Evolutionary conservation across 2,113 vertebrate species (phyloP).

Genomic region (Thunnus maccoyii): DNA sequence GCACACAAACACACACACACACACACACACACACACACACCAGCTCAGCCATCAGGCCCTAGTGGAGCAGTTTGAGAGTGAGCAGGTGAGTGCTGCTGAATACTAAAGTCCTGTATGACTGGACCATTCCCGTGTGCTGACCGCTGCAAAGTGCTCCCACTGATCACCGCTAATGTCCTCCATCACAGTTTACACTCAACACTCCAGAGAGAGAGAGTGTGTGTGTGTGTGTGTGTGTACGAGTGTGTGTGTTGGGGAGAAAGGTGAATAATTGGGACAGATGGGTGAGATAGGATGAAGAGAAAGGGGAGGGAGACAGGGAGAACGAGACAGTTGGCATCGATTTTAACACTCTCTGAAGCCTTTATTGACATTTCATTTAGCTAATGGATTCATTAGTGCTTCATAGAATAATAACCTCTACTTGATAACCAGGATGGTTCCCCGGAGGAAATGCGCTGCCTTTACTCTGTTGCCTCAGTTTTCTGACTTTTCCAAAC

Average conservation of each 20-base stretch:
- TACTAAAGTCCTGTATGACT: constrained; percentile 75
- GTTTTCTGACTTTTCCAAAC: constrained; percentile 56
- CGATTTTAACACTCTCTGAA: constrained; percentile 75
- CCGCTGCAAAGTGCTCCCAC: constrained; percentile 80
- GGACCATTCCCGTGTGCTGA: constrained; percentile 74
- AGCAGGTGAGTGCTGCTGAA: constrained; percentile 81
- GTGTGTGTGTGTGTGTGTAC: constrained; percentile 21
- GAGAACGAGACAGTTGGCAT: constrained; percentile 70
- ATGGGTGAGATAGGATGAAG: constrained; percentile 70
- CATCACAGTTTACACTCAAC: constrained; percentile 75
- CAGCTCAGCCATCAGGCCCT: constrained; percentile 45
- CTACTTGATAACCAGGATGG: constrained; percentile 73
- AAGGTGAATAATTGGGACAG: constrained; percentile 74
- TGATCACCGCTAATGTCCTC: constrained; percentile 83
- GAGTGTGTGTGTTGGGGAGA: constrained; percentile 35
- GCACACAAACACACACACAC: constrained; percentile 25
- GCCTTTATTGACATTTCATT: constrained; percentile 83
- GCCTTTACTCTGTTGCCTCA: constrained; percentile 36
- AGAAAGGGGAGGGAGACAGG: constrained; percentile 45
- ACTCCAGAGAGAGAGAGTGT: constrained; percentile 43
- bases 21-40: constrained; percentile 34
- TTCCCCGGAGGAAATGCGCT: constrained; percentile 46
- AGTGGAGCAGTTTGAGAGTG: constrained; percentile 62
- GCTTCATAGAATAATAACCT: constrained; percentile 79
- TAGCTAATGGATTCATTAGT: constrained; percentile 82